Evolutionary conservation across 2,888 invertebrate species (phyloP), one percentile per base, ranked within the genome.

Genomic region (Harpalus rufipes): DNA sequence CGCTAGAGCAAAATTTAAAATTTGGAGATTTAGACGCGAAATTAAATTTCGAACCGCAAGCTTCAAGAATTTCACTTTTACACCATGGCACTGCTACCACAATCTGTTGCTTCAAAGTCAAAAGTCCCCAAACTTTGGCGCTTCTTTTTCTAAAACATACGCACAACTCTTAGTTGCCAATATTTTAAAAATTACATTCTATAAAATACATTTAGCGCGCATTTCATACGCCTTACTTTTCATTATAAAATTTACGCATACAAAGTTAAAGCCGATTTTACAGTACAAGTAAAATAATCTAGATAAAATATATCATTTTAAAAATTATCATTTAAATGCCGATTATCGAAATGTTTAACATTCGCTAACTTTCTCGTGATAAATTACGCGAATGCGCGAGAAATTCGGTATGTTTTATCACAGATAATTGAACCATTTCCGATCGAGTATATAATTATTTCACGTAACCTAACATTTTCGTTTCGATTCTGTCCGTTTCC

Each of bases 321-420:
- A 76, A 51, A 76, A 76, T 76, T 76, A 76, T 32, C 32, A 32
- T 18, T 80, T 80, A 21, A 59, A 80, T 59, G 80, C 78, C 78
- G 78, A 78, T 78, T 78, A 10, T 78, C 78, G 56, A 78, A 41
- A 58, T 25, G 56, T 78, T 78, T 25, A 1, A 58, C 58, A 58
- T 78, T 78, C 58, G 56, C 32, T 78, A 18, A 25, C 78, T 18
- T 51, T 74, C 74, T 78, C 58, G 56, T 78, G 78, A 78, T 78
- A 78, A 78, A 81, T 12, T 18, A 59, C 41, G 74, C 83, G 83
- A 83, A 58, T 81, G 81, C 83, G 14, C 10, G 61, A 59, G 44
- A 84, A 84, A 84, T 84, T 84, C 65, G 84, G 78, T 32, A 76
- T 79, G 58, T 58, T 80, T 84, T 85, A 85, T 85, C 85, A 85